phyloP scores from a whole-genome alignment of 2,113 vertebrate species.

The Genyomyrus donnyi region DNA sequence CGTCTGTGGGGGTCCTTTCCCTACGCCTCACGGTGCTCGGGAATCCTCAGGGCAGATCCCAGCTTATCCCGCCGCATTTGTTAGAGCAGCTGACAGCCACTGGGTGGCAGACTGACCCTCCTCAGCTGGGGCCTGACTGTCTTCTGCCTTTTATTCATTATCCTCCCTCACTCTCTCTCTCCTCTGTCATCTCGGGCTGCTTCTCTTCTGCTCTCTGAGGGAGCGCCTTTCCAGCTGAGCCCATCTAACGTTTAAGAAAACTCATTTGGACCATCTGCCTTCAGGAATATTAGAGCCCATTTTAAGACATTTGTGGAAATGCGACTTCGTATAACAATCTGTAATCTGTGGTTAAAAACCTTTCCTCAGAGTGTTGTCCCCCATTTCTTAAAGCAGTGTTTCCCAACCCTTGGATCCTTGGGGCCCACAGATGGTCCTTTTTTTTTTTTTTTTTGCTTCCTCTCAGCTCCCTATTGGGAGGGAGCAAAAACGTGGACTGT shows the following conservation, averaged over 20 bases:
- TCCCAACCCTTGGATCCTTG: background rate
- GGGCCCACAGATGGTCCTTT: background rate
- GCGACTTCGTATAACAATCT: background rate
- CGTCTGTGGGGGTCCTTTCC: background rate
- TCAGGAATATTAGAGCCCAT: background rate
- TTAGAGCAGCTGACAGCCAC: background rate
- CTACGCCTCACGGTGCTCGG: background rate
- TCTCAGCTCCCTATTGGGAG: background rate
- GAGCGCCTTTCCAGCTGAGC: background rate
- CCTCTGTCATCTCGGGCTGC: background rate
- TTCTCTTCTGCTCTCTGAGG: background rate
- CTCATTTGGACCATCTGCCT: background rate
- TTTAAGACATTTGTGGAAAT: background rate
- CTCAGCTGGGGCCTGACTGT: background rate
- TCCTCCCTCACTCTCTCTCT: background rate
- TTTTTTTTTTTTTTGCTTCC: background rate
- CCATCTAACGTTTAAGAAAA: background rate
- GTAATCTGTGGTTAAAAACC: background rate
- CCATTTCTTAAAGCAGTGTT: background rate
- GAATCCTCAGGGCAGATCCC: background rate
- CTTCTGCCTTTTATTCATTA: background rate
- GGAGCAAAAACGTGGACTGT: background rate
- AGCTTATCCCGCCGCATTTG: too few relatives aligned
- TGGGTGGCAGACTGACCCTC: background rate
- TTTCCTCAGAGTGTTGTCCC: background rate